phyloP scores from a whole-genome alignment of 2,888 invertebrate genomes.

The Cartodere bifasciata region DNA sequence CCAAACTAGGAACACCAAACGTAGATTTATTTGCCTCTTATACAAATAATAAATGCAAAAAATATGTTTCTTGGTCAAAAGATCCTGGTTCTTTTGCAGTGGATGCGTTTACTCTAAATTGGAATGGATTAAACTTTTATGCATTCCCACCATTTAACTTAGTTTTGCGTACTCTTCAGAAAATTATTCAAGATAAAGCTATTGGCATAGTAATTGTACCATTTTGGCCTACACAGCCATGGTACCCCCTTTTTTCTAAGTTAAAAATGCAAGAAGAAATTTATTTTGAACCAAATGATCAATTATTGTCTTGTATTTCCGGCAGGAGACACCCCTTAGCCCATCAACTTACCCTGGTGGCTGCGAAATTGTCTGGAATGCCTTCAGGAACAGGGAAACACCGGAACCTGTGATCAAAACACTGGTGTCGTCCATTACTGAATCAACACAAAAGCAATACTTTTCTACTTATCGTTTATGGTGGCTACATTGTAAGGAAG shows the following conservation, averaged over 20 bases:
- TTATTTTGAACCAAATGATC: conserved; percentile 4
- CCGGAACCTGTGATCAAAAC: conserved; percentile 9
- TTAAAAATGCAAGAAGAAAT: conserved; percentile 5
- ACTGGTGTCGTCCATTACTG: conserved; percentile 8
- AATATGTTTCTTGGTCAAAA: conserved; percentile 9
- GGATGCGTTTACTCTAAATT: conserved; percentile 11
- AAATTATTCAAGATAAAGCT: conserved; percentile 5
- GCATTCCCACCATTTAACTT: conserved; percentile 7
- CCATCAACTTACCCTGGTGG: conserved; percentile 7
- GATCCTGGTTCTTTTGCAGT: conserved; percentile 8
- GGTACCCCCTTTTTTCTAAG: conserved; percentile 6
- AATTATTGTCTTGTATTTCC: conserved; percentile 3
- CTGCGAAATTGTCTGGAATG: conserved; percentile 5
- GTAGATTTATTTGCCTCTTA: conserved; percentile 8
- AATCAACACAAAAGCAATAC: conserved; percentile 8
- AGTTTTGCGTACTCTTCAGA: conserved; percentile 4
- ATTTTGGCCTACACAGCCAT: conserved; percentile 6
- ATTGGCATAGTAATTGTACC: conserved; percentile 6
- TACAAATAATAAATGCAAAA: conserved; percentile 10
- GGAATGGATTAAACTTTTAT: conserved; percentile 5
- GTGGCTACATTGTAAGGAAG: conserved; percentile 9
- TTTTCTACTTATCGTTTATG: conserved; percentile 6
- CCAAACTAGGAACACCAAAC: conserved; percentile 1
- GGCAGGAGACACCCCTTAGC: conserved; percentile 2
- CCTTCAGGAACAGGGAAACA: conserved; percentile 3